phyloP scores from a whole-genome alignment of 2,797 vertebrate genomes.

The Rhinella marina region DNA sequence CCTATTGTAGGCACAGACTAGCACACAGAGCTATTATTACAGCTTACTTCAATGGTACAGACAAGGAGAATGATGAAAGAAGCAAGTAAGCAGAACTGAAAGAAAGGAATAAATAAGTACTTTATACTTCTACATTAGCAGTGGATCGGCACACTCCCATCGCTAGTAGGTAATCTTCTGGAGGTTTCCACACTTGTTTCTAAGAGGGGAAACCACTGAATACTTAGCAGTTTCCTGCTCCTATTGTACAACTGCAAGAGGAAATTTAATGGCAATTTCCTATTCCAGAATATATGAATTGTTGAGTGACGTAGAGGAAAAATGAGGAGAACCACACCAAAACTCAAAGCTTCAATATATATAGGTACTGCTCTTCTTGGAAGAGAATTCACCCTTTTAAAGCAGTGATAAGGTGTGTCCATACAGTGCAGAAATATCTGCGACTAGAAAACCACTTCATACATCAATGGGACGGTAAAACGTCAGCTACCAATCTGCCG shows the following conservation, averaged over 20 bases:
- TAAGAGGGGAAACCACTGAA: neutral
- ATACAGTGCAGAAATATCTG: too few species aligned
- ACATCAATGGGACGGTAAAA: too few species aligned
- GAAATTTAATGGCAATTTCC: constrained; percentile 21
- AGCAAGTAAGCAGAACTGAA: too few species aligned
- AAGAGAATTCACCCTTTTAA: too few species aligned
- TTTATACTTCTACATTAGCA: neutral
- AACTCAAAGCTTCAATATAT: too few species aligned
- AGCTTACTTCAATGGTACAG: too few species aligned
- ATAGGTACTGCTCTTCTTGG: neutral
- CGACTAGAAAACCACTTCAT: too few species aligned
- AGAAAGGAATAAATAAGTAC: neutral
- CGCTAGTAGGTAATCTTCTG: neutral
- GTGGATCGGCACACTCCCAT: neutral
- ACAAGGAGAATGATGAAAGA: too few species aligned
- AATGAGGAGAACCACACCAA: neutral
- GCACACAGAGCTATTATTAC: too few species aligned
- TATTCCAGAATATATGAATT: neutral
- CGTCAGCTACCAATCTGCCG: too few species aligned
- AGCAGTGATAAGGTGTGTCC: too few species aligned
- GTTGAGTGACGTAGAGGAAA: neutral
- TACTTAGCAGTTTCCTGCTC: neutral
- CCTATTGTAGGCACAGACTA: too few species aligned
- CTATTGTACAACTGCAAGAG: constrained; percentile 3
- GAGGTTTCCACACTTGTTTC: neutral